phyloP scores from a whole-genome alignment of 1,140 invertebrate genomes.

The Planococcus citri region DNA sequence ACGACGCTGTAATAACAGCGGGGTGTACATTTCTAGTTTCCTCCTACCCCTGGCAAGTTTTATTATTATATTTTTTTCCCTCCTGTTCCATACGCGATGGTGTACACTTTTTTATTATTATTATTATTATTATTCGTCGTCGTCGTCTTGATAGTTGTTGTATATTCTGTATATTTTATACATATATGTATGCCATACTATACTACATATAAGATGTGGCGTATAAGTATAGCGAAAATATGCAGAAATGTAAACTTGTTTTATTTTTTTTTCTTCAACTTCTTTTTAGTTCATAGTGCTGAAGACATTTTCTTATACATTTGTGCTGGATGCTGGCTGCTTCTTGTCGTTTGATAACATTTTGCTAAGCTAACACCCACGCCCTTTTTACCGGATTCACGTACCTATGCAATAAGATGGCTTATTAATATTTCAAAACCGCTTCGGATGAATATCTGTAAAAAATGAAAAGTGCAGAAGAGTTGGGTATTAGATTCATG shows the following conservation, averaged over 20 bases:
- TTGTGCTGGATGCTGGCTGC: background rate
- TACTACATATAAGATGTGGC: too few species aligned
- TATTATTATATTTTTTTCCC: constrained; percentile 1
- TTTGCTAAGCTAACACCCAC: background rate
- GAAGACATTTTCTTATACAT: constrained; percentile 13
- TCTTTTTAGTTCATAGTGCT: too few species aligned
- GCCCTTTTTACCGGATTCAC: constrained; percentile 7
- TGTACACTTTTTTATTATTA: too few species aligned
- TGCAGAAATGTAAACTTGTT: constrained; percentile 16
- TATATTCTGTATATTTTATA: background rate
- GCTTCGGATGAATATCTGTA: background rate
- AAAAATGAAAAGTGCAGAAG: background rate
- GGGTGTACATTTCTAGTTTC: constrained; percentile 14
- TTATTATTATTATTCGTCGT: too few species aligned
- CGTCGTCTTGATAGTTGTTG: too few species aligned
- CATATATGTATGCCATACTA: too few species aligned
- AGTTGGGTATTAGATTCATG: background rate
- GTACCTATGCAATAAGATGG: background rate
- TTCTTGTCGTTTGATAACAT: constrained; percentile 13
- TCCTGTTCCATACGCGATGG: background rate
- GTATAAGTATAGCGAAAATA: background rate
- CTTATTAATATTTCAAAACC: constrained; percentile 17
- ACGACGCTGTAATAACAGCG: constrained; percentile 19
- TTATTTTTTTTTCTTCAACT: too few species aligned
- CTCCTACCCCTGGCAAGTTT: background rate